These are phyloP conservation scores for Brienomyrus brachyistius DNA, from an alignment of 2,113 vertebrate genomes.

Conservation along the genomic window DNA sequence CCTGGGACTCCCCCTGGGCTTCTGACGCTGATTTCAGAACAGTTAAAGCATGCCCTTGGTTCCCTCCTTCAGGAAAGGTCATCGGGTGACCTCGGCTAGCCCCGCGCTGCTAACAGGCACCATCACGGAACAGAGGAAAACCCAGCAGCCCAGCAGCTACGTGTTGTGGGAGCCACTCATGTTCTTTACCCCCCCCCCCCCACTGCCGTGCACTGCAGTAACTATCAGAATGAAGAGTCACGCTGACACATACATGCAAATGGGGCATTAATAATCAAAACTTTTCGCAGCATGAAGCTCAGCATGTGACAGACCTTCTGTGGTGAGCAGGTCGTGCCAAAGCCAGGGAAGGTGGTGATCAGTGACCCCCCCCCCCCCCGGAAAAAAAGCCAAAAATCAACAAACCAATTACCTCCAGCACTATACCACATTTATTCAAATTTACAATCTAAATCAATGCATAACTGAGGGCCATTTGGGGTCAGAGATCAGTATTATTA, in stretches of 20 bases:
- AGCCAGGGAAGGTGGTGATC: background rate
- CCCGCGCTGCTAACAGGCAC: background rate
- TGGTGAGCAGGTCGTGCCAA: background rate
- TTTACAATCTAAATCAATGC: background rate
- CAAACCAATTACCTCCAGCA: background rate
- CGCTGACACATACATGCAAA: background rate
- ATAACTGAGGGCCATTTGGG: background rate
- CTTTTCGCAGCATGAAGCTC: background rate
- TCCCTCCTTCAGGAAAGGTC: background rate
- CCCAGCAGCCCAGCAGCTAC: background rate
- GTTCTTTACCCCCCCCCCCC: background rate
- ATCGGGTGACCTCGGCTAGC: background rate
- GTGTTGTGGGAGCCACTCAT: background rate
- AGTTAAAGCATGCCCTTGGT: background rate
- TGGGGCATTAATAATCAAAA: background rate
- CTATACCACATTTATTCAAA: background rate
- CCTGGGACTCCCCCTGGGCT: background rate
- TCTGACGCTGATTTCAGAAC: background rate
- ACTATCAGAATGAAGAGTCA: background rate
- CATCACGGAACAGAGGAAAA: background rate
- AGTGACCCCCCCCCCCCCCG: background rate
- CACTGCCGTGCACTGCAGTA: background rate
- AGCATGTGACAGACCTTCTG: background rate
- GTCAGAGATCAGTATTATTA: background rate
- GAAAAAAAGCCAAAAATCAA: background rate